Base-by-base conservation (phyloP, 2,888 invertebrate genomes). In the Drosophila antonietae region DNA sequence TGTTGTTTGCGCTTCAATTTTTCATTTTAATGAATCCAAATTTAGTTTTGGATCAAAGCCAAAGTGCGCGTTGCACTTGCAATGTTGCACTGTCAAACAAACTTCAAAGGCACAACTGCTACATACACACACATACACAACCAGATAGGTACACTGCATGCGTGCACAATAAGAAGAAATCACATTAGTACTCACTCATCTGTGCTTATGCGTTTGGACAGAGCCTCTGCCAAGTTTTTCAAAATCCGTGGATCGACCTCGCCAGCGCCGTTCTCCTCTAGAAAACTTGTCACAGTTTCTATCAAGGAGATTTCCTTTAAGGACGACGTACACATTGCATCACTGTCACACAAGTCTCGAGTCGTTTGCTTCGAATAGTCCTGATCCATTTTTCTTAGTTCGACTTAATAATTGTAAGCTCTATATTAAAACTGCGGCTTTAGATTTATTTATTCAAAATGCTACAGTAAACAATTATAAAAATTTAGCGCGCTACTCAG, bases 201-300 rank as follows among this genome's bases (percentile, higher is more conserved):
- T 12, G 59, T 51, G 9, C 64, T 65, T 39, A 92, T 78, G 59
- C 83, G 84, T 49, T 88, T 91, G 7, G 91, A 81, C 7, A 92
- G 63, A 2, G 91, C 88, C 56, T 86, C 82, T 4, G 92, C 91
- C 58, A 92, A 77, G 49, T 84, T 89, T 28, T 81, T 78, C 10
- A 92, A 62, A 3, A 88, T 76, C 15, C 72, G 79, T 15, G 84
- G 84, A 59, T 90, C 91, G 3, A 92, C 70, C 28, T 89, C 86
- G 23, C 80, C 78, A 14, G 87, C 90, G 7, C 91, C 89, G 62
- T 91, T 83, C 43, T 87, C 92, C 37, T 89, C 90, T 49, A 91
- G 71, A 35, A 91, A 92, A 67, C 87, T 90, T 14, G 91, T 89
- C 64, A 91, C 88, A 31, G 89, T 91, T 58, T 90, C 87, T 12